A percentile compares a stretch with the other conserved stretches of the same genome.
phyloP scores from a whole-genome alignment of 2,888 invertebrate species.

The Microctonus hyperodae region DNA sequence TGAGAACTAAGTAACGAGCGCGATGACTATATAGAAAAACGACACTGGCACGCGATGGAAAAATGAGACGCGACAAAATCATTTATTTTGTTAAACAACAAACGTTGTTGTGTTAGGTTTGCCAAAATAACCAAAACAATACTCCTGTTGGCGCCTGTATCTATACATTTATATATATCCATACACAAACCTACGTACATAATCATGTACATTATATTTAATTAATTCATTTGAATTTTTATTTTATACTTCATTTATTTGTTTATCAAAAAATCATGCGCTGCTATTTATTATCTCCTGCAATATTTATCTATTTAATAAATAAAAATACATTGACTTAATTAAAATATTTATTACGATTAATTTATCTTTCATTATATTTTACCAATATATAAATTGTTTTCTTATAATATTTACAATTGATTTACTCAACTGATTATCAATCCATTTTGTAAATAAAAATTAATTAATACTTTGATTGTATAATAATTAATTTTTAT shows the following conservation, averaged over 20 bases:
- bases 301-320: too few relatives aligned
- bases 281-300: too few relatives aligned
- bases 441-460: too few relatives aligned
- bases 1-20: conserved; percentile 47
- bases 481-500: too few relatives aligned
- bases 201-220: conserved; percentile 6
- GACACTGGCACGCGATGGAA: conserved; percentile 15
- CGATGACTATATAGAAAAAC: conserved; percentile 29
- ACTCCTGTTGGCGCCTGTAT: conserved; percentile 25
- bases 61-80: conserved; percentile 53
- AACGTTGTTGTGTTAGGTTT: conserved; percentile 60
- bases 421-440: too few relatives aligned
- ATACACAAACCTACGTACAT: conserved; percentile 12
- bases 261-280: not conserved
- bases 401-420: too few relatives aligned
- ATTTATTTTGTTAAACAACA: conserved; percentile 62
- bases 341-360: too few relatives aligned
- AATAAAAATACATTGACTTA: too few relatives aligned
- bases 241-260: not conserved
- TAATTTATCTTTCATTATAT: too few relatives aligned
- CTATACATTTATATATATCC: conserved; percentile 10
- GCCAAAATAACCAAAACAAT: conserved; percentile 62
- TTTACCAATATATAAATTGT: too few relatives aligned
- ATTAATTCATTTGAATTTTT: not conserved
- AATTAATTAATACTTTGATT: too few relatives aligned